phyloP scores from a whole-genome alignment of 2,888 invertebrate species.

The Cryptus viduatorius region DNA sequence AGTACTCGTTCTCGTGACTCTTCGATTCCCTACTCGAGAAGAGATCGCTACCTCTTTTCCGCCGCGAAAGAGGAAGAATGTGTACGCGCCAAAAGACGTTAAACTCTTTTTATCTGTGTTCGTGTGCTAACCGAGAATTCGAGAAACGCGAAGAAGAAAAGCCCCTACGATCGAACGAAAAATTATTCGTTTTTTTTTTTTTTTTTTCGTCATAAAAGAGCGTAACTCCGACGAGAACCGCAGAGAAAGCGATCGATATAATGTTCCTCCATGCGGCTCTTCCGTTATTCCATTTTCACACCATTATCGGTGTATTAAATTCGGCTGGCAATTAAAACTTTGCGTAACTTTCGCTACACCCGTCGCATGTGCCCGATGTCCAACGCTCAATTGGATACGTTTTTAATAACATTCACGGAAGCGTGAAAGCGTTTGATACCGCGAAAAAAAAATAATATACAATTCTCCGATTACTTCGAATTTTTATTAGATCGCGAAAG shows the following conservation, averaged over 20 bases:
- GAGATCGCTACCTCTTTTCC: constrained; percentile 76
- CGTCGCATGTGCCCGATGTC: too few relatives aligned
- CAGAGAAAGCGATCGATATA: constrained; percentile 25
- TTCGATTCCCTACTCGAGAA: constrained; percentile 64
- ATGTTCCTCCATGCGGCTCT: constrained; percentile 24
- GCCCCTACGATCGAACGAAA: constrained; percentile 24
- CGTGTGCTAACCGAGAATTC: not conserved
- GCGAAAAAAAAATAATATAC: not conserved
- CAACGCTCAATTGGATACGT: not conserved
- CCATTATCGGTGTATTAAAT: constrained; percentile 83
- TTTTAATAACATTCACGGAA: not conserved
- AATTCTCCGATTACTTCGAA: not conserved
- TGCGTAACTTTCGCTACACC: not conserved
- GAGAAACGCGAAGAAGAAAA: constrained; percentile 11
- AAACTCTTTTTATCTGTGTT: constrained; percentile 13
- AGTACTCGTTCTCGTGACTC: constrained; percentile 56
- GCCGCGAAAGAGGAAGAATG: constrained; percentile 34
- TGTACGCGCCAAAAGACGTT: constrained; percentile 36
- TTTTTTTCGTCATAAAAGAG: constrained; percentile 19
- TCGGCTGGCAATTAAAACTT: constrained; percentile 79
- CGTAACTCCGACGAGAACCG: constrained; percentile 35
- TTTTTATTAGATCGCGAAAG: not conserved
- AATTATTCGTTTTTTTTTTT: constrained; percentile 1
- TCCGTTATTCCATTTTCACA: constrained; percentile 78
- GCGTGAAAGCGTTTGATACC: not conserved